Conservation (phyloP, 2,113 vertebrate species). For the human region GRCh38 chr15:50315501-50316000, state of each 20-base stretch:
- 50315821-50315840: not conserved
- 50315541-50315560: constrained; percentile 18
- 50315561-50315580: constrained; percentile 28
- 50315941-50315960: not conserved
- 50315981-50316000: not conserved
- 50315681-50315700: not conserved
- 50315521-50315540: not conserved
- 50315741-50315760: not conserved
- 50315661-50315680: not conserved
- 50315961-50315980: not conserved
- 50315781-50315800: not conserved
- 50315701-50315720: not conserved
- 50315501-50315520: constrained; percentile 1
- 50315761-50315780: not conserved
- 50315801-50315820: not conserved
- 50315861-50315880: not conserved
- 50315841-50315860: not conserved
- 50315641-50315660: not conserved
- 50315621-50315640: not conserved
- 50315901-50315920: not conserved
- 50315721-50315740: not conserved
- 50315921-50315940: not conserved
- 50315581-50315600: not conserved
- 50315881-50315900: not conserved
- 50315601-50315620: constrained; percentile 22